phyloP scores from a whole-genome alignment of 2,797 vertebrate genomes.

The Pogoniulus pusillus region DNA sequence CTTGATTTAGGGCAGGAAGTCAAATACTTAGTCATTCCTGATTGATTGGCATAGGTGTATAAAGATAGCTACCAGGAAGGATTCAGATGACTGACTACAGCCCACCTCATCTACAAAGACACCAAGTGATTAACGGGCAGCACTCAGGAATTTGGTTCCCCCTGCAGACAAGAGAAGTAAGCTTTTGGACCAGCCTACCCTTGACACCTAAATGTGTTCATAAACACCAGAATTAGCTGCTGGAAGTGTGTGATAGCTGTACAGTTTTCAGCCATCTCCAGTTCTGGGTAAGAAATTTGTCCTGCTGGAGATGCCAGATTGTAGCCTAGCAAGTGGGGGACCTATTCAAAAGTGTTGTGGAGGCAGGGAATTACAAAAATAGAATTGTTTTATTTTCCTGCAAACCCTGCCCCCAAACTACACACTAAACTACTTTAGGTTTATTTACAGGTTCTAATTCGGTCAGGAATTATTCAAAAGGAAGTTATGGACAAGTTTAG shows the following conservation, averaged over 20 bases:
- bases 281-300: neutral
- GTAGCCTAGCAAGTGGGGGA: neutral
- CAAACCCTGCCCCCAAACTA: too few relatives aligned
- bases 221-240: neutral
- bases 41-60: neutral
- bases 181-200: neutral
- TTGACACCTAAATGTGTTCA: neutral
- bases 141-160: neutral
- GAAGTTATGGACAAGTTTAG: too few relatives aligned
- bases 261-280: neutral
- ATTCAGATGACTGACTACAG: neutral
- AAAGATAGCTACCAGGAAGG: neutral
- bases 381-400: too few relatives aligned
- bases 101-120: neutral
- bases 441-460: too few relatives aligned
- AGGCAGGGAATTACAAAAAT: too few relatives aligned
- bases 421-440: too few relatives aligned
- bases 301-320: neutral
- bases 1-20: neutral
- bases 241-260: neutral
- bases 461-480: too few relatives aligned
- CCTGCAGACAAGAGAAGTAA: neutral
- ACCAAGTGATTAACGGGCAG: fast-evolving
- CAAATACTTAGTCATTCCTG: neutral
- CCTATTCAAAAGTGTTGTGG: too few relatives aligned